Evolutionary conservation across 2,888 invertebrate species (phyloP).

Genomic region (Invenusta paracnida): DNA sequence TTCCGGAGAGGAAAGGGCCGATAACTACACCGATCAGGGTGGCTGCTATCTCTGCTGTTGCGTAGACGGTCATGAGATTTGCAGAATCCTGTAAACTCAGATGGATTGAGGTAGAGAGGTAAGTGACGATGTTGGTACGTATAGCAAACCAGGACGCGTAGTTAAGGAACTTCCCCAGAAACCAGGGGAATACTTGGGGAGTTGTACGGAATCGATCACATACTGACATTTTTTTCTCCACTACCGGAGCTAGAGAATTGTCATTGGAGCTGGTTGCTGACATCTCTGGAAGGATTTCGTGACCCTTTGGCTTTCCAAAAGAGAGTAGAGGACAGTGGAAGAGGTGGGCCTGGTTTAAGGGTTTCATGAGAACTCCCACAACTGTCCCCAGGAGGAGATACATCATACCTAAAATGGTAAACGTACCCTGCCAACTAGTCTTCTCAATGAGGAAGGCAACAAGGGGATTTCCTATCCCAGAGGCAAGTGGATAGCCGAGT

Average conservation of each 20-base stretch:
- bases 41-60: background rate
- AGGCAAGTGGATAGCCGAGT: constrained; percentile 35
- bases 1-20: constrained; percentile 7
- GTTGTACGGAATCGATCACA: background rate
- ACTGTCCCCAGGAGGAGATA: background rate
- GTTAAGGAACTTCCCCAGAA: constrained; percentile 37
- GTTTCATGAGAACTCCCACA: constrained; percentile 30
- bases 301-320: too few species aligned
- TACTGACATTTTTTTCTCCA: too few species aligned
- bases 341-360: background rate
- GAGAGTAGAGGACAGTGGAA: too few species aligned
- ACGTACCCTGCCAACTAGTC: constrained; percentile 31
- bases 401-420: constrained; percentile 24
- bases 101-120: background rate
- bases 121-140: constrained; percentile 36
- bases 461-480: constrained; percentile 28
- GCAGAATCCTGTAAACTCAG: constrained; percentile 26
- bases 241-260: too few species aligned
- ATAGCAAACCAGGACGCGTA: constrained; percentile 39
- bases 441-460: constrained; percentile 8
- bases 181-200: constrained; percentile 31
- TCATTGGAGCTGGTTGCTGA: too few species aligned
- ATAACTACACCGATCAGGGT: constrained; percentile 11
- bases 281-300: too few species aligned
- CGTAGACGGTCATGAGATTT: constrained; percentile 19